Evolutionary conservation across 2,888 invertebrate species (phyloP), one percentile per base, ranked within the genome.

Genomic region (Protodeltote pygarga): DNA sequence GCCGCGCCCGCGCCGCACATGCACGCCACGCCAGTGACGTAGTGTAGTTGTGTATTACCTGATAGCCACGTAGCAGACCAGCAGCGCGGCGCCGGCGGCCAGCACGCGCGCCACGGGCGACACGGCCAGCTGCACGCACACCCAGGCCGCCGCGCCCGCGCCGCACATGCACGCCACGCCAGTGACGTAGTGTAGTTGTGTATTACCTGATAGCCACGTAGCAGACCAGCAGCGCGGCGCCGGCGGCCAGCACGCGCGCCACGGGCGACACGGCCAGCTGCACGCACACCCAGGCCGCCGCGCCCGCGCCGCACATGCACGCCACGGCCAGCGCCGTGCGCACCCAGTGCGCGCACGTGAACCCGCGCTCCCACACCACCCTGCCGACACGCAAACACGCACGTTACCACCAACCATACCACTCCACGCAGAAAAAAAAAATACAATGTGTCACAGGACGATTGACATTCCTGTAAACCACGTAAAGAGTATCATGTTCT

Each of bases 41-140:
- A n/a, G n/a, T n/a, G n/a, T n/a, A n/a, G n/a, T n/a, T n/a, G n/a
- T n/a, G 1, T 14, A 25, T 40, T 33, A 96, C 96, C 95, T 95
- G 77, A 97, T 93, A 67, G 97, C 97, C 47, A 97, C 94, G 77
- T 98, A 98, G 75, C 96, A 95, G 53, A 97, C 94, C 61, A 98
- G 93, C 38, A 97, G 93, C 29, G 97, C 97, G 33, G 95, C 93
- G 57, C 97, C 97, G 47, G 96, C 96, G 38, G 96, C 96, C 14
- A 96, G 91, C 85, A 97, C 96, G 50, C 97, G 93, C 61, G 96
- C 94, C 39, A 96, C 94, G 17, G 97, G 95, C 77, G 96, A 95
- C 24, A 95, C 93, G 76, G 95, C 96, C 62, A 97, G 87, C 85
- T 97, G 96, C 70, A 96, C 95, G n/a, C n/a, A n/a, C n/a, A n/a